phyloP scores from a whole-genome alignment of 2,113 vertebrate genomes.

The Parus major region DNA sequence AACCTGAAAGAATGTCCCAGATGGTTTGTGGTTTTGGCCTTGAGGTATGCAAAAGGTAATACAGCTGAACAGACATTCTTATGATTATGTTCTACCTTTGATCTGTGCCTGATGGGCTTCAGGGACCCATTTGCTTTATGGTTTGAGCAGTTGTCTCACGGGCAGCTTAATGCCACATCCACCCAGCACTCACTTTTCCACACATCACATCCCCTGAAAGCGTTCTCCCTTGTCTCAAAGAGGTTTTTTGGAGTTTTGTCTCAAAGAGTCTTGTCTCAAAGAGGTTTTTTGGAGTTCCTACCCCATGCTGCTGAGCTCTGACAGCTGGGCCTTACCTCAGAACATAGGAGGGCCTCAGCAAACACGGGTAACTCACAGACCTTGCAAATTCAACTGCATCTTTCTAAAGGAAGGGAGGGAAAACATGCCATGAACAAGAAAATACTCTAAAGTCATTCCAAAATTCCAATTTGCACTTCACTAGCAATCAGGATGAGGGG shows the following conservation, averaged over 20 bases:
- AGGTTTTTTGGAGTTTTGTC: neutral
- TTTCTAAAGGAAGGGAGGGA: slow-evolving; percentile 75
- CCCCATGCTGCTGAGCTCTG: neutral
- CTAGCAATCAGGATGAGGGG: neutral
- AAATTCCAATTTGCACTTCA: neutral
- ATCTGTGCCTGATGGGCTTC: neutral
- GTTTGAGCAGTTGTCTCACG: neutral
- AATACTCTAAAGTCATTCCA: neutral
- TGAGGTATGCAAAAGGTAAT: neutral
- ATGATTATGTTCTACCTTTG: neutral
- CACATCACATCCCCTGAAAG: neutral
- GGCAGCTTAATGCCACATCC: neutral
- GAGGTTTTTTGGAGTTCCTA: neutral
- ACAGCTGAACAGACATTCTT: neutral
- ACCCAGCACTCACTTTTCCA: neutral
- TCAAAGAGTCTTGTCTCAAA: neutral
- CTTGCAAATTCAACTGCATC: slow-evolving; percentile 88
- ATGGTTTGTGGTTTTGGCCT: neutral
- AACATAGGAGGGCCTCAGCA: slow-evolving; percentile 92
- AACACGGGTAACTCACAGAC: slow-evolving; percentile 88
- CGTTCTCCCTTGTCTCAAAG: neutral
- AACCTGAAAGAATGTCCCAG: neutral
- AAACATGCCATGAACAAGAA: neutral
- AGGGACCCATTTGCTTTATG: neutral
- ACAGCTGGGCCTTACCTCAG: slow-evolving; percentile 80